phyloP scores from a whole-genome alignment of 2,113 vertebrate species.

The Salvator merianae region DNA sequence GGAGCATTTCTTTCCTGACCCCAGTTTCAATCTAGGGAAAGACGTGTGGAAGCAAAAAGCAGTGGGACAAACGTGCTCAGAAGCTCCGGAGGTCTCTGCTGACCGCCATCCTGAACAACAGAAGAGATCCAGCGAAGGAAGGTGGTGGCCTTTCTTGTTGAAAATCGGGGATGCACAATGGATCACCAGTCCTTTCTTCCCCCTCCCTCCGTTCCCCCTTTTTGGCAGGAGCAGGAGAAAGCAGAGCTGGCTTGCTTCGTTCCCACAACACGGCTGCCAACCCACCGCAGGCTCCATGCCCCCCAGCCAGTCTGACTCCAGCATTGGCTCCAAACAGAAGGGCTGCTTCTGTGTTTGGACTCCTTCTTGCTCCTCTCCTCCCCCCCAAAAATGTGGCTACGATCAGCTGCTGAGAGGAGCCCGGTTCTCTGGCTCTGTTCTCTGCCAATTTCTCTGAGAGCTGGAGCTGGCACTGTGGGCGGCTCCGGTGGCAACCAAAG shows the following conservation, averaged over 20 bases:
- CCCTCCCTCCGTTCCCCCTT: background rate
- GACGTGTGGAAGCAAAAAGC: background rate
- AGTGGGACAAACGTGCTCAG: rapidly evolving
- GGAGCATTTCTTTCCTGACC: background rate
- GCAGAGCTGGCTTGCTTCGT: background rate
- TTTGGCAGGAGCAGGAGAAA: conserved; percentile 44
- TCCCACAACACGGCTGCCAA: conserved; percentile 53
- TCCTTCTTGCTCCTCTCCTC: background rate
- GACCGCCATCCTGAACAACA: rapidly evolving
- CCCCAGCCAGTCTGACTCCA: conserved; percentile 56
- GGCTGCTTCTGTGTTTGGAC: conserved; percentile 56
- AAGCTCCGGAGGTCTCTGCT: rapidly evolving
- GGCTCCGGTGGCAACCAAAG: conserved; percentile 61
- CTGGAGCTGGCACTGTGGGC: conserved; percentile 69
- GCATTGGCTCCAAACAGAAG: conserved; percentile 69
- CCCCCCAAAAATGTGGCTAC: conserved; percentile 25
- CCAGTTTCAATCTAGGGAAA: rapidly evolving
- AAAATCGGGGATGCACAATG: background rate
- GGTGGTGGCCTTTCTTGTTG: background rate
- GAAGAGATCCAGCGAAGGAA: background rate
- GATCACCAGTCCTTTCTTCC: conserved; percentile 22
- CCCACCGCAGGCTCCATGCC: conserved; percentile 33
- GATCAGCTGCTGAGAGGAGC: conserved; percentile 71
- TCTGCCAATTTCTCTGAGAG: conserved; percentile 72
- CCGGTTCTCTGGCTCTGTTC: conserved; percentile 52